Percentiles rank a stretch among this genome's conserved stretches.
These are phyloP conservation scores for Tetraneura akinire DNA, from an alignment of 1,140 invertebrate species.

Conservation along the genomic window DNA sequence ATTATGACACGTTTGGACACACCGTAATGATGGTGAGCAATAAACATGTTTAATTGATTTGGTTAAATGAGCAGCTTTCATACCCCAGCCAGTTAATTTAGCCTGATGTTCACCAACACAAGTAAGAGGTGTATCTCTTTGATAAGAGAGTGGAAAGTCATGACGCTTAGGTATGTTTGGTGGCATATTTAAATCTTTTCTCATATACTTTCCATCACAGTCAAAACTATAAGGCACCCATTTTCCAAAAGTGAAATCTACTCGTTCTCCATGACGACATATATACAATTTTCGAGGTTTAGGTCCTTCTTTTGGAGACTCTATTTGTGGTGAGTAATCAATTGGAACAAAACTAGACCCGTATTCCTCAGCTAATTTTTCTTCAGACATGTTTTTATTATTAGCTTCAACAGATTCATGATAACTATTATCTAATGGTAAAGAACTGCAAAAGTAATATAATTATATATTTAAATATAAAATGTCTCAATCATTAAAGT, in stretches of 20 bases:
- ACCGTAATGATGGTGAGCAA: slow-evolving; percentile 84
- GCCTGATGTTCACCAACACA: slow-evolving; percentile 77
- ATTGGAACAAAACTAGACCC: background rate
- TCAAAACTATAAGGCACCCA: slow-evolving; percentile 69
- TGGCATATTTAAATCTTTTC: slow-evolving; percentile 90
- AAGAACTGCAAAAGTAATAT: slow-evolving; percentile 15
- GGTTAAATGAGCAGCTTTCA: slow-evolving; percentile 68
- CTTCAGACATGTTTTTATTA: slow-evolving; percentile 7
- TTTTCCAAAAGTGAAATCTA: slow-evolving; percentile 87
- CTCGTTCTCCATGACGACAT: slow-evolving; percentile 83
- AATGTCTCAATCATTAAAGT: background rate
- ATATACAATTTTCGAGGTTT: slow-evolving; percentile 67
- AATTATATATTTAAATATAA: slow-evolving; percentile 5
- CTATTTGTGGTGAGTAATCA: slow-evolving; percentile 1
- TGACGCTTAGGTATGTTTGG: slow-evolving; percentile 67
- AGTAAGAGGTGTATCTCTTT: slow-evolving; percentile 84
- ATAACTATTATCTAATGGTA: slow-evolving; percentile 30
- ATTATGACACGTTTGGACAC: slow-evolving; percentile 83
- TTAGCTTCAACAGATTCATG: background rate
- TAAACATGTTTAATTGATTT: slow-evolving; percentile 71
- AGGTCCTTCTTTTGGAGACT: slow-evolving; percentile 47
- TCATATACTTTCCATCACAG: slow-evolving; percentile 65
- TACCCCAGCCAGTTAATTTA: slow-evolving; percentile 73
- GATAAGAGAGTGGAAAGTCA: slow-evolving; percentile 68
- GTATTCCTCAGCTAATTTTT: slow-evolving; percentile 31